These are phyloP conservation scores for Phyllotreta striolata DNA, from an alignment of 2,888 invertebrate genomes.

Conservation along the genomic window DNA sequence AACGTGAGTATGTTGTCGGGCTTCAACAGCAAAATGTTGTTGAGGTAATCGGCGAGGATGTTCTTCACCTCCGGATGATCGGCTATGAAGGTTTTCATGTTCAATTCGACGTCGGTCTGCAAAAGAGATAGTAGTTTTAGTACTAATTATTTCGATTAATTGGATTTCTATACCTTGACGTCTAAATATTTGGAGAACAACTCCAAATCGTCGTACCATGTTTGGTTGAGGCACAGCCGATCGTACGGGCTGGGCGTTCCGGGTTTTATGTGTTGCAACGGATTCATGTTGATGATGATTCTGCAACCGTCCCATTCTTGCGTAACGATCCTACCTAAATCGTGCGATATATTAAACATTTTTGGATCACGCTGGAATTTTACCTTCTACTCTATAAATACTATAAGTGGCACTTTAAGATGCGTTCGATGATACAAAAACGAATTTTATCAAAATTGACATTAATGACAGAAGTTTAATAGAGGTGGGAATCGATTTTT, in stretches of 20 bases:
- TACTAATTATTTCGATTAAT: constrained; percentile 1
- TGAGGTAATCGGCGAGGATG: constrained; percentile 68
- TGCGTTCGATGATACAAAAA: no score
- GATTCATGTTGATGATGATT: constrained; percentile 68
- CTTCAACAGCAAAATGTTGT: constrained; percentile 66
- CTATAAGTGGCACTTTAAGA: no score
- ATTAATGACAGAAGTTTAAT: no score
- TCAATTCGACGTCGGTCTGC: constrained; percentile 62
- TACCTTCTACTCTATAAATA: no score
- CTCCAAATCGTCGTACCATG: constrained; percentile 69
- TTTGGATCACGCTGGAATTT: no score
- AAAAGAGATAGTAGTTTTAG: constrained; percentile 34
- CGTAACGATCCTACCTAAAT: constrained; percentile 65
- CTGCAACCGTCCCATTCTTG: constrained; percentile 69
- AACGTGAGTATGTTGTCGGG: constrained; percentile 67
- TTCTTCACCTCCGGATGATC: constrained; percentile 67
- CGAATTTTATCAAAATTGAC: no score
- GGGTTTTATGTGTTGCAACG: constrained; percentile 57
- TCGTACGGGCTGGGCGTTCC: constrained; percentile 53
- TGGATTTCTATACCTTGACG: constrained; percentile 64
- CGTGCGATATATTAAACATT: no score
- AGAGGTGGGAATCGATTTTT: no score
- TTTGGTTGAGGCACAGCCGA: constrained; percentile 61
- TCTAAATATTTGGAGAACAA: constrained; percentile 70
- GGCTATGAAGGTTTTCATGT: constrained; percentile 66